phyloP scores from a whole-genome alignment of 2,113 vertebrate genomes.

The Dasypus novemcinctus region DNA sequence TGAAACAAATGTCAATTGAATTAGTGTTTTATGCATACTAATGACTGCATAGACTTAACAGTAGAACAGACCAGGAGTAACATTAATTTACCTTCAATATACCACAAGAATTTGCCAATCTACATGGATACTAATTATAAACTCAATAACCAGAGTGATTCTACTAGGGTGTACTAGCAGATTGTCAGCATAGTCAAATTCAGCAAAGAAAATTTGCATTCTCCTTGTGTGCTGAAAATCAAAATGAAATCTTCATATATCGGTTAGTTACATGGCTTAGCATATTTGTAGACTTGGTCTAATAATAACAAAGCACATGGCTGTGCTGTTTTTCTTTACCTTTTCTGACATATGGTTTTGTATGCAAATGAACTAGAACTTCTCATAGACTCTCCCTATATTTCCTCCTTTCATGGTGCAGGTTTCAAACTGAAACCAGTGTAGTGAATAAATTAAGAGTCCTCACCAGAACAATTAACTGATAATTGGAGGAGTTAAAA shows the following conservation, averaged over 20 bases:
- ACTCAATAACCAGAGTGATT: not conserved
- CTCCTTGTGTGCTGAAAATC: not conserved
- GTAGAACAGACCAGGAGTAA: not conserved
- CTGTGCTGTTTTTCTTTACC: not conserved
- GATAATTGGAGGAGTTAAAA: not conserved
- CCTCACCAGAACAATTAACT: not conserved
- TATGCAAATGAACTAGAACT: not conserved
- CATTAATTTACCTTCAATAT: not conserved
- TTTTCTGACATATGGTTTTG: not conserved
- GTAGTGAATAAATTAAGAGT: not conserved
- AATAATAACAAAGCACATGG: not conserved
- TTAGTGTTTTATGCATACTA: not conserved
- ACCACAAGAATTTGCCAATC: not conserved
- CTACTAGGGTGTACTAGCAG: accelerated
- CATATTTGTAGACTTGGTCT: not conserved
- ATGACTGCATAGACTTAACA: accelerated
- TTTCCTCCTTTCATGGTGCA: not conserved
- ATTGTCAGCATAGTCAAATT: not conserved
- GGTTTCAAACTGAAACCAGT: not conserved
- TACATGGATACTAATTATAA: not conserved
- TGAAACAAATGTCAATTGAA: not conserved
- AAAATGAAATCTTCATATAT: not conserved
- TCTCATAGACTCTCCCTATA: not conserved
- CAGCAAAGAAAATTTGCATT: not conserved
- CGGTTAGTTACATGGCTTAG: not conserved